Evolutionary conservation across 2,888 invertebrate species (phyloP), one percentile per base, ranked within the genome.

Genomic region (Teleogryllus oceanicus): DNA sequence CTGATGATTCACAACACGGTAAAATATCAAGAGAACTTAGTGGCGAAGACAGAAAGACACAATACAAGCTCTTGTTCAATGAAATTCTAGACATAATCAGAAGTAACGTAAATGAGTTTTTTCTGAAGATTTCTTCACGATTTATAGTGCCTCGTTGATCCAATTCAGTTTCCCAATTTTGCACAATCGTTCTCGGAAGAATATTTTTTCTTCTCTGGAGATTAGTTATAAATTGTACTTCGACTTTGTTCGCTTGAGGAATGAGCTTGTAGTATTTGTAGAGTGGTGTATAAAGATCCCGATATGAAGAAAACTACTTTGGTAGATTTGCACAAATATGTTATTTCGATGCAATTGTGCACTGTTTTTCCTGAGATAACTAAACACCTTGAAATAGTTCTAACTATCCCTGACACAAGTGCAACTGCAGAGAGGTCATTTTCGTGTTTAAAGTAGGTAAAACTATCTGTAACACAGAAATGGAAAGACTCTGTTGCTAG

Each of bases 31-130:
- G 62, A 62, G 18, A 62, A 62, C 0, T 16, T 18, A 62, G 12
- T 18, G 37, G 77, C n/a, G 49, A 77, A 77, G 77, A 77, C n/a
- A 77, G n/a, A 50, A 77, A 77, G 50, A 21, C 50, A n/a, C 12
- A 20, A 50, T 77, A 49, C 49, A 49, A 11, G 18, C 49, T 49
- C n/a, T 21, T 77, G 16, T 49, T 49, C 50, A 50, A n/a, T 49
- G 18, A 77, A 49, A 49, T 77, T 37, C 18, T 77, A 2, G 77
- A 77, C 50, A 21, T 50, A 2, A 77, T 49, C 50, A 77, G 11
- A 18, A 77, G 37, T 77, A 21, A 49, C 12, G 37, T 24, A 24
- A 20, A 77, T 12, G 77, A 12, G 2, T 2, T 2, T 62, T 62
- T 62, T 62, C 62, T 62, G 62, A 62, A 62, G 10, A 21, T 21